Base-by-base conservation (phyloP, 2,797 vertebrate species). In the Orestias chungarensis region DNA sequence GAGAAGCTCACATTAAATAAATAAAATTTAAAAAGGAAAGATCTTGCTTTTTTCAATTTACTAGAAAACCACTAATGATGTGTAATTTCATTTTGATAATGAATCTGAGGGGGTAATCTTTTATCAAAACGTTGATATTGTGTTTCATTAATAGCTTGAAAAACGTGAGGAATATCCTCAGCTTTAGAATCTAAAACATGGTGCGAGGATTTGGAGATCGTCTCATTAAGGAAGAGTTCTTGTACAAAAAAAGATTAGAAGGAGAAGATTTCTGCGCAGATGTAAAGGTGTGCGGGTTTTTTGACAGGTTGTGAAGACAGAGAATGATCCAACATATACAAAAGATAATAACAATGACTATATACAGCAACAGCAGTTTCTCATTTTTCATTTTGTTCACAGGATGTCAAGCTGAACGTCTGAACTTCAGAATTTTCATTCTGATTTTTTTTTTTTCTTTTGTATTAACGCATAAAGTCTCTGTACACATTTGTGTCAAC, bases 341-440 rank as follows among this genome's bases (percentile, higher is more conserved):
- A 87, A 90, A 89, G 65, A 73, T 78, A 82, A 88, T 85, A 79
- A 80, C 85, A 86, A 90, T 88, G 66, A 73, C 76, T 80, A 70
- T 66, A 11, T 68, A 52, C n/a, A 25, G 20, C 23, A 52, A 50
- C n/a, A 40, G 12, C 35, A 40, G 8, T 66, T 49, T 66, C 11
- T 49, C 20, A 3, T n/a, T n/a, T 11, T n/a, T 40, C 12, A 4
- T 62, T 14, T 25, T 52, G 1, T 6, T 27, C 25, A 17, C 3
- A 52, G 23, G n/a, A 23, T 81, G 81, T 75, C 75, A 85, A 61
- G 75, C 78, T 87, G 72, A 66, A 64, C 44, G 73, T 74, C 71
- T 86, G 75, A 86, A 79, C 61, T 76, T 69, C 68, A 40, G 14
- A 49, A n/a, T 52, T 40, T 18, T 40, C 1, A 17, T 31, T 44